These are phyloP conservation scores for Speoplatyrhinus poulsoni DNA, from an alignment of 2,113 vertebrate species.

Conservation along the genomic window DNA sequence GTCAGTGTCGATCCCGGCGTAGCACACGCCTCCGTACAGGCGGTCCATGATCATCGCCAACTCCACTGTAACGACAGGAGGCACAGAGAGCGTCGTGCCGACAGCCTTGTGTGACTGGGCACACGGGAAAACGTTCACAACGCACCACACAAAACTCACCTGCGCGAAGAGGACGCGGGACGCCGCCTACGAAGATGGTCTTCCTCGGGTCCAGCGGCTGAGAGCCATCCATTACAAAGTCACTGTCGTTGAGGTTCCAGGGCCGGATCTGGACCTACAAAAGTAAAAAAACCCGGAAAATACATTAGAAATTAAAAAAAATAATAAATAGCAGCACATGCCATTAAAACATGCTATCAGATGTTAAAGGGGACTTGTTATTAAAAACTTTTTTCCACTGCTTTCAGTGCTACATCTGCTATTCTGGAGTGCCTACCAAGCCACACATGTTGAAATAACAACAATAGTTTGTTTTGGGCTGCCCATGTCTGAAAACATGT, in stretches of 20 bases:
- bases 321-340: neutral
- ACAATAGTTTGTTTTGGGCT: too few species aligned
- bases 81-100: neutral
- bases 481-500: too few species aligned
- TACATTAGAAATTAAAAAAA: too few species aligned
- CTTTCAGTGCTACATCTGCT: too few species aligned
- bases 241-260: constrained; percentile 99
- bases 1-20: constrained; percentile 98
- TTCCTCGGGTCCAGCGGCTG: constrained; percentile 97
- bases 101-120: neutral
- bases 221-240: constrained; percentile 99
- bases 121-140: neutral
- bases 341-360: neutral
- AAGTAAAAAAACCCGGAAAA: neutral
- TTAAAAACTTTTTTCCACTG: too few species aligned
- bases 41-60: constrained; percentile 99
- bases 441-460: too few species aligned
- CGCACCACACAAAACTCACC: constrained; percentile 72
- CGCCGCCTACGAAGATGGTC: constrained; percentile 98
- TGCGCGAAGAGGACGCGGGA: constrained; percentile 96
- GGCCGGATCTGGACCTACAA: constrained; percentile 95
- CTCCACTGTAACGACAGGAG: constrained; percentile 82
- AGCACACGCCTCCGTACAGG: constrained; percentile 97
- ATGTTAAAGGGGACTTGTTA: neutral
- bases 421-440: too few species aligned